These are phyloP conservation scores for Morpho achilles DNA, from an alignment of 2,888 invertebrate genomes.

Conservation along the genomic window DNA sequence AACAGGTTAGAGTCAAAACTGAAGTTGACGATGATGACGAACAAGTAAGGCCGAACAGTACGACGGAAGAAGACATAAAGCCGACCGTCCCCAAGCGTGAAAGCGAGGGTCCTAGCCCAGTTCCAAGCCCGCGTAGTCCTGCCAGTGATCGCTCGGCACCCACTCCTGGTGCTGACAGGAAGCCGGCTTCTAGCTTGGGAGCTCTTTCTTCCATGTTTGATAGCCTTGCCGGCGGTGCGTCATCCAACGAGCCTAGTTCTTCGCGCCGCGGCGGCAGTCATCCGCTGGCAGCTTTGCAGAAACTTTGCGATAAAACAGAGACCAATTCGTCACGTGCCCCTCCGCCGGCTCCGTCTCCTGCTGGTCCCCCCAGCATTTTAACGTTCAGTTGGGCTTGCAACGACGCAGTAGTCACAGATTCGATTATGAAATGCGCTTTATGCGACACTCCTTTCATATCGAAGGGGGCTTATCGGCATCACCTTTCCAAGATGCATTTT, in stretches of 20 bases:
- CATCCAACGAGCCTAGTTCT: constrained; percentile 70
- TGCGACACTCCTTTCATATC: constrained; percentile 98
- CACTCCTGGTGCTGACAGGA: constrained; percentile 84
- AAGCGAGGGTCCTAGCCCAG: constrained; percentile 74
- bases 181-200: constrained; percentile 84
- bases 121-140: constrained; percentile 85
- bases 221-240: constrained; percentile 83
- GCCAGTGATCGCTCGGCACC: constrained; percentile 86
- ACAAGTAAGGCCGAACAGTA: constrained; percentile 62
- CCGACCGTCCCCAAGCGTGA: constrained; percentile 71
- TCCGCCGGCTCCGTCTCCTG: constrained; percentile 76
- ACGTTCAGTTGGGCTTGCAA: constrained; percentile 97
- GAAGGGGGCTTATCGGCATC: constrained; percentile 97
- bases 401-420: constrained; percentile 92
- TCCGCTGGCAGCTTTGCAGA: constrained; percentile 96
- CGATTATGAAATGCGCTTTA: constrained; percentile 95
- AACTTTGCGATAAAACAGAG: constrained; percentile 97
- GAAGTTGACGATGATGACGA: constrained; percentile 82
- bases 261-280: constrained; percentile 88
- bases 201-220: constrained; percentile 95
- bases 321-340: constrained; percentile 81
- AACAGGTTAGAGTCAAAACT: constrained; percentile 80
- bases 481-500: constrained; percentile 96
- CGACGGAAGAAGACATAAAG: constrained; percentile 60
- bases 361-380: constrained; percentile 89